These are phyloP conservation scores for Drosophila orosa DNA, from an alignment of 1,140 invertebrate species.

Conservation along the genomic window DNA sequence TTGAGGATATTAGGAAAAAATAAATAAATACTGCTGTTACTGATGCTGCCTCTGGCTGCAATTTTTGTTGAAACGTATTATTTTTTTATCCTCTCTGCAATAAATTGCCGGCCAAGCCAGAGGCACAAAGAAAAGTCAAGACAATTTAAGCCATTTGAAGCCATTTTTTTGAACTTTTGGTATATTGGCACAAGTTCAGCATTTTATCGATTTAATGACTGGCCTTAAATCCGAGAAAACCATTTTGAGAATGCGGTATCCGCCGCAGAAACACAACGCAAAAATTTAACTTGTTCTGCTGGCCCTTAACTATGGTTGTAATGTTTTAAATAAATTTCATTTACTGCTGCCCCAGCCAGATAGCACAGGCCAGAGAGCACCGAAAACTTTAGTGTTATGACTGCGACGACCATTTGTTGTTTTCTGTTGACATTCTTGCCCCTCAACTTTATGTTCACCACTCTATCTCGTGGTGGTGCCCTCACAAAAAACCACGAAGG, in stretches of 20 bases:
- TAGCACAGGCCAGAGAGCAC: slow-evolving; percentile 10
- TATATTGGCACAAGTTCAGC: slow-evolving; percentile 33
- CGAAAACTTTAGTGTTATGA: slow-evolving; percentile 40
- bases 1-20: slow-evolving; percentile 25
- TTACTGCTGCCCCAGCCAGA: slow-evolving; percentile 29
- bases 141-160: slow-evolving; percentile 2
- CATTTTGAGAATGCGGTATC: not conserved
- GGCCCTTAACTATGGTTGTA: slow-evolving; percentile 1
- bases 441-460: slow-evolving; percentile 20
- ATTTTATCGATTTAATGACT: slow-evolving; percentile 11
- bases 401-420: slow-evolving; percentile 27
- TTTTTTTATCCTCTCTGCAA: slow-evolving; percentile 7
- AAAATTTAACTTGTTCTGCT: slow-evolving; percentile 10
- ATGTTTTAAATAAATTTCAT: slow-evolving; percentile 43
- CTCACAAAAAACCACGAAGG: not conserved
- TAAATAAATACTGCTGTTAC: slow-evolving; percentile 31
- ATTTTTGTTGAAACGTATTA: slow-evolving; percentile 12
- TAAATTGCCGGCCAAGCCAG: slow-evolving; percentile 12
- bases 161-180: not conserved
- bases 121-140: slow-evolving; percentile 3
- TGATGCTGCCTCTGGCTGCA: slow-evolving; percentile 20
- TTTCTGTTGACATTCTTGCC: slow-evolving; percentile 31
- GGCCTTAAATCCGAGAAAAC: not conserved
- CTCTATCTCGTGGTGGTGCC: not conserved
- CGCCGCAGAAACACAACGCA: not conserved